Base-by-base conservation (phyloP, 2,797 vertebrate genomes). In the Apogon talboti region DNA sequence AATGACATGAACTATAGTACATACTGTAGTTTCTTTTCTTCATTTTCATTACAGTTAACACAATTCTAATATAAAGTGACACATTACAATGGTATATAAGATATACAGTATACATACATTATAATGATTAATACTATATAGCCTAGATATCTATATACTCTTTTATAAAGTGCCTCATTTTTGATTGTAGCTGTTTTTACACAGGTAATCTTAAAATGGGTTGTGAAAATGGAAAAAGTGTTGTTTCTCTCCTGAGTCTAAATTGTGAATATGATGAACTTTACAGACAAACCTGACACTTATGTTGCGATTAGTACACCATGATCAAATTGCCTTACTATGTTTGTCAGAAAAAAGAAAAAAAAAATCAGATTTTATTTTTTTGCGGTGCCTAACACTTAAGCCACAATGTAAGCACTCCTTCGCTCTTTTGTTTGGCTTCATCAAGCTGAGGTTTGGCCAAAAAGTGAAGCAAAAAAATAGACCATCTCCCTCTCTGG, bases 131-230 rank as follows among this genome's bases (percentile, higher is more conserved):
- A 93, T 88, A 89, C 81, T 89, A 87, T 85, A 90, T 90, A 92
- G 87, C 81, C 82, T 90, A 91, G 78, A 93, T 88, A 87, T 88
- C 79, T 90, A 89, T 90, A 89, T 91, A 87, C 87, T 91, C 90
- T 93, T 93, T 92, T 91, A 92, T 93, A 92, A 95, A 94, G 94
- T 94, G 93, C 93, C 94, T 95, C 84, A 92, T 95, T 94, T 94
- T 93, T 92, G 92, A 94, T 94, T 95, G 93, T 94, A 94, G 93
- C 92, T 91, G 93, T 93, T 94, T 93, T 93, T 92, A 93, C 91
- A 92, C 91, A 92, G 90, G 71, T 90, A 79, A 91, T 93, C 86
- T 89, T 70, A 79, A 88, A 90, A 85, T 88, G 87, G 85, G 92
- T 86, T 81, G 83, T 92, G 68, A 87, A 90, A 87, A 82, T 71